Conservation (phyloP, 1,140 invertebrate genomes). For the Glossosoma conforme region DNA sequence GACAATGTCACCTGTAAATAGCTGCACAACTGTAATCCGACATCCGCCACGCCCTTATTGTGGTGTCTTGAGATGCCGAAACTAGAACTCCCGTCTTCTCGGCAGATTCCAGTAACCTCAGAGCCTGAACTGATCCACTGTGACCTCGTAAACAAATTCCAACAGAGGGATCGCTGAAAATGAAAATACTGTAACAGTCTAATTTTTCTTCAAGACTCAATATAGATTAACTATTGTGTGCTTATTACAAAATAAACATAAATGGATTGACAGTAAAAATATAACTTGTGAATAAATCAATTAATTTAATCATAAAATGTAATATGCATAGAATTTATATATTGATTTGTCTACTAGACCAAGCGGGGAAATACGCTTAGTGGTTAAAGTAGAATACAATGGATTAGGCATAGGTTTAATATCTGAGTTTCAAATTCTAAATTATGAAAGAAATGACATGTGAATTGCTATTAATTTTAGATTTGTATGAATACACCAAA, state of each 20-base stretch:
- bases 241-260: constrained; percentile 1
- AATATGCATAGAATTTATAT: not conserved
- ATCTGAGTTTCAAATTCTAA: no score
- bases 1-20: constrained; percentile 57
- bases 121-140: constrained; percentile 66
- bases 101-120: constrained; percentile 58
- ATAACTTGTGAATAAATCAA: no score
- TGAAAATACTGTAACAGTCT: constrained; percentile 1
- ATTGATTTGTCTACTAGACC: no score
- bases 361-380: no score
- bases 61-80: constrained; percentile 72
- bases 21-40: constrained; percentile 62
- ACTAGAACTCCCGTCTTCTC: constrained; percentile 56
- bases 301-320: not conserved
- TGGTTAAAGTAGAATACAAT: not conserved
- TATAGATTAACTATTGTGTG: not conserved
- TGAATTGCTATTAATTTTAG: no score
- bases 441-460: no score
- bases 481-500: no score
- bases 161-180: constrained; percentile 46
- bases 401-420: not conserved
- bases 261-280: no score
- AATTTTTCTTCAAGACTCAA: not conserved
- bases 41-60: constrained; percentile 67
- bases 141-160: constrained; percentile 65